Evolutionary conservation across 2,113 vertebrate species (phyloP).

Genomic region (Brachirus orientalis): DNA sequence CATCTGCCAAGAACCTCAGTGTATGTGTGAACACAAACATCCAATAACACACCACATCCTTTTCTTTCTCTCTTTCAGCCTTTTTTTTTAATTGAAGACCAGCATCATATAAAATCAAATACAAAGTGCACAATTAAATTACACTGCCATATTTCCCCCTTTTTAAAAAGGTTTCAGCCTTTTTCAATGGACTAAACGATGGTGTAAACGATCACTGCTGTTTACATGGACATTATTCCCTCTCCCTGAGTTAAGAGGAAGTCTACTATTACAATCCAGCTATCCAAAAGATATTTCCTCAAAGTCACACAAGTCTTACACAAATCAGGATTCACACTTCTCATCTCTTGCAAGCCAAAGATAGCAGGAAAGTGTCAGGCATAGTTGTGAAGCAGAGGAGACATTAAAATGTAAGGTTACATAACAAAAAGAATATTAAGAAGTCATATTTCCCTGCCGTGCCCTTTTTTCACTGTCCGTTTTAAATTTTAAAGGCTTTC

Average conservation of each 20-base stretch:
- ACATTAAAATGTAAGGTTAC: background rate
- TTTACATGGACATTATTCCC: constrained; percentile 47
- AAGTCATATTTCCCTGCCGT: background rate
- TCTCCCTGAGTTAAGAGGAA: constrained; percentile 23
- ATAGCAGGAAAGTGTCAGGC: background rate
- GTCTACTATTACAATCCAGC: constrained; percentile 41
- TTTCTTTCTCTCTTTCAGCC: constrained; percentile 23
- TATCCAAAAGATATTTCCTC: constrained; percentile 23
- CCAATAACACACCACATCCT: constrained; percentile 9
- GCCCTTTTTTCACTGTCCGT: background rate
- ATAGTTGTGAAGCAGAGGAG: background rate
- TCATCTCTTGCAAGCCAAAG: constrained; percentile 1
- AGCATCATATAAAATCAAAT: too few relatives aligned
- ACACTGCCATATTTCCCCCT: too few relatives aligned
- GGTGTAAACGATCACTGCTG: constrained; percentile 50
- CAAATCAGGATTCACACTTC: constrained; percentile 14
- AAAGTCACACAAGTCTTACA: constrained; percentile 27
- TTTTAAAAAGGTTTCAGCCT: too few relatives aligned
- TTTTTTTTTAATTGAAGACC: too few relatives aligned
- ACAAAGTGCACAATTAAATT: too few relatives aligned
- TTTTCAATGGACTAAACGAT: constrained; percentile 53
- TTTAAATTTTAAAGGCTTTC: constrained; percentile 6
- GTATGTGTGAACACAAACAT: background rate
- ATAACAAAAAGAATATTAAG: background rate
- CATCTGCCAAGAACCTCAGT: constrained; percentile 46